Evolutionary conservation across 1,140 invertebrate species (phyloP), one percentile per base, ranked within the genome.

Genomic region (Achatina immaculata): DNA sequence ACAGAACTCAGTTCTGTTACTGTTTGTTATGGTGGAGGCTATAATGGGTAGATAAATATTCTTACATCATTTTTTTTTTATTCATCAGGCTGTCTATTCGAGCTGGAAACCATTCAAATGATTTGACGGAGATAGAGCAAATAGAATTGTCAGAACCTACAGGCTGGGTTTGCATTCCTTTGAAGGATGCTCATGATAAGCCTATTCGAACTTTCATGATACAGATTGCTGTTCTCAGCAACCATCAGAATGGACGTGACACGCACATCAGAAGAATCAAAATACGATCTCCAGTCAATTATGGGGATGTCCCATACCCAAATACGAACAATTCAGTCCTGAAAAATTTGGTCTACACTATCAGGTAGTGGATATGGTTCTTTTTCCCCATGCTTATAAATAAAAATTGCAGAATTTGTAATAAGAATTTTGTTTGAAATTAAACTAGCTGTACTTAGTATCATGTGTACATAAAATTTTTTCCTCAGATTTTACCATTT

Each of bases 231-330:
- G 88, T 93, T 16, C 94, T 99, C 21, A 97, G 96, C 80, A 99
- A 99, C 92, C 98, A 99, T 92, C 98, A 99, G 91, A 99, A 99
- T 93, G 98, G 98, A 24, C 91, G 98, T 77, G 98, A 99, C 88
- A 99, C 98, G 14, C 98, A 99, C 90, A 96, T 99, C 93, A 93
- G 98, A 69, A 97, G 99, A 91, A 98, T 99, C 68, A 97, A 98
- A 91, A 95, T 99, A 69, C 96, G 99, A 90, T 97, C 97, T 58
- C 97, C 97, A 0, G 95, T 96, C 16, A 85, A 90, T 43, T 81
- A 80, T 24, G 81, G 76, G 28, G 95, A 97, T 89, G 94, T 95
- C 81, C 94, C 94, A 75, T 94, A 94, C 80, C 94, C 95, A 85
- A 93, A 95, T 80, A 94, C 95, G 82, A 94, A 94, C 38, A 94